Conservation (phyloP, 1,140 invertebrate species). For the Laupala kohalensis region DNA sequence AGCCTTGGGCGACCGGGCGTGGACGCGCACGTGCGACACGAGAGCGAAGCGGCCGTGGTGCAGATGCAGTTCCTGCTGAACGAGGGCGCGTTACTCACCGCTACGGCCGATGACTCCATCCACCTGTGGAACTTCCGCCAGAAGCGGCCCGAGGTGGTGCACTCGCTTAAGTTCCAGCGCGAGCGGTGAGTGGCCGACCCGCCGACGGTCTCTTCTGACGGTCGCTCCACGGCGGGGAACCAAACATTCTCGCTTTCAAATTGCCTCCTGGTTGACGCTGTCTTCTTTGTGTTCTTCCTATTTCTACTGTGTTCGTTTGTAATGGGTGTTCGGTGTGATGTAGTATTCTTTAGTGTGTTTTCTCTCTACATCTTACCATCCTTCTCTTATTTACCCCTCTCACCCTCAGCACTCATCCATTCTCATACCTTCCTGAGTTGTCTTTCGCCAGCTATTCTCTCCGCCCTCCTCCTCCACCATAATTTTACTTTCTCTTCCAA, state of each 20-base stretch:
- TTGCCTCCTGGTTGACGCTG: not conserved
- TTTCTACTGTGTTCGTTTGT: too few relatives aligned
- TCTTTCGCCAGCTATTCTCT: too few relatives aligned
- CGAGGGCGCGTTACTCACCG: slow-evolving; percentile 88
- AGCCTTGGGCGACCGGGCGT: slow-evolving; percentile 91
- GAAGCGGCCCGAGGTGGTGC: slow-evolving; percentile 86
- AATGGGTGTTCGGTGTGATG: too few relatives aligned
- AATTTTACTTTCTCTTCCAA: too few relatives aligned
- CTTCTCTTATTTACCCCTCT: too few relatives aligned
- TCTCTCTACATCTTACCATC: too few relatives aligned
- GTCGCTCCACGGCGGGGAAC: not conserved
- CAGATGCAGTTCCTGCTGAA: slow-evolving; percentile 91
- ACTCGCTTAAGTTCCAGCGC: slow-evolving; percentile 91
- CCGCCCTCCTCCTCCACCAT: too few relatives aligned
- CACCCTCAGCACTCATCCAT: too few relatives aligned
- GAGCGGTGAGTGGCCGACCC: slow-evolving; percentile 55
- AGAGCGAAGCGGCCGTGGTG: slow-evolving; percentile 60
- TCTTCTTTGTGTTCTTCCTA: not conserved
- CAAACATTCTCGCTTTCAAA: not conserved
- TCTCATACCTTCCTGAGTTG: too few relatives aligned
- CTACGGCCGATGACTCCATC: slow-evolving; percentile 85
- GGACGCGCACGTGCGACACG: slow-evolving; percentile 83
- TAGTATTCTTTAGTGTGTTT: too few relatives aligned
- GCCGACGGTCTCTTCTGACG: not conserved
- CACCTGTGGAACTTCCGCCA: slow-evolving; percentile 97